These are phyloP conservation scores for Rhinopomastus cyanomelas DNA, from an alignment of 2,113 vertebrate genomes.

Conservation along the genomic window DNA sequence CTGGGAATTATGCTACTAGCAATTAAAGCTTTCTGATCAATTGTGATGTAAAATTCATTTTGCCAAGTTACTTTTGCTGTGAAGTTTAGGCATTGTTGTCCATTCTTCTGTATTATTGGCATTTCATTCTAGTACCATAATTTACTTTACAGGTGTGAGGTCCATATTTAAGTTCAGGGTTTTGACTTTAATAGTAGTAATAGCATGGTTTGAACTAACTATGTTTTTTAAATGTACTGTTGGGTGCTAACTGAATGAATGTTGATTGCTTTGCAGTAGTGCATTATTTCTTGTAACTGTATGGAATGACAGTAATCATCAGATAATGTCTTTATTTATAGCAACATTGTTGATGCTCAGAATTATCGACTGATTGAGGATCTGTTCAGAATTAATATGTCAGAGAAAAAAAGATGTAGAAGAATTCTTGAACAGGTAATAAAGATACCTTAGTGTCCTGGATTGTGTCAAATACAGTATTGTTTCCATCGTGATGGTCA, in stretches of 20 bases:
- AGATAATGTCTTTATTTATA: constrained; percentile 60
- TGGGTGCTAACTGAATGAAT: not conserved
- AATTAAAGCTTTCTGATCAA: not conserved
- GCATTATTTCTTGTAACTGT: not conserved
- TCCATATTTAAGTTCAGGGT: not conserved
- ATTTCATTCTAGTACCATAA: not conserved
- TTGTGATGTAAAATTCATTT: not conserved
- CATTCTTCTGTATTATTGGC: not conserved
- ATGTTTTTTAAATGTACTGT: not conserved
- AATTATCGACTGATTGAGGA: constrained; percentile 96
- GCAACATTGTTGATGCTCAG: constrained; percentile 95
- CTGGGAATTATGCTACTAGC: not conserved
- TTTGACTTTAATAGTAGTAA: not conserved
- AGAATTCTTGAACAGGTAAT: constrained; percentile 93
- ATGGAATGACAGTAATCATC: not conserved
- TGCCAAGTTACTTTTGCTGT: not conserved
- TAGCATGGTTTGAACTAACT: not conserved
- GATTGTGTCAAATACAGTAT: not conserved
- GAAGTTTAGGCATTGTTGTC: not conserved
- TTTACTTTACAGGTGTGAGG: not conserved
- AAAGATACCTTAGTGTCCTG: not conserved
- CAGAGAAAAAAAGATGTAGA: constrained; percentile 94
- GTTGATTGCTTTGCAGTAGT: not conserved
- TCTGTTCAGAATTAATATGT: constrained; percentile 90
- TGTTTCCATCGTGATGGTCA: not conserved